Percentiles rank a stretch among this genome's conserved stretches.
These are phyloP conservation scores for Drosophila incognita DNA, from an alignment of 2,888 invertebrate species.

Conservation along the genomic window DNA sequence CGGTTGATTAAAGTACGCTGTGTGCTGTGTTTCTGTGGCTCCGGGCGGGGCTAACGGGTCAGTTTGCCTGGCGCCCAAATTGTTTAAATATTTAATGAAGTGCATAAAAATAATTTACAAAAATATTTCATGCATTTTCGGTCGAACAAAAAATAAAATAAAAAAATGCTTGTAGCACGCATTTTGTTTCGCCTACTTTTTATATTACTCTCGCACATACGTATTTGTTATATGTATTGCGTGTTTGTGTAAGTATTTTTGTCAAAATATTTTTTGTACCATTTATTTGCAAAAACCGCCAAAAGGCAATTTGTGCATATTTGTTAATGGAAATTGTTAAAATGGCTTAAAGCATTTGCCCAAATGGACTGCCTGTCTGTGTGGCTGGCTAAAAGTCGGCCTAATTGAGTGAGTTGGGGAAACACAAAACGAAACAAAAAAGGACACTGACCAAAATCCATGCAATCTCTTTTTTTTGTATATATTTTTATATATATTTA, in stretches of 20 bases:
- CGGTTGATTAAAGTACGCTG: conserved; percentile 78
- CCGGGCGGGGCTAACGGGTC: conserved; percentile 28
- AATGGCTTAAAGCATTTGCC: conserved; percentile 76
- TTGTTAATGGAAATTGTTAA: conserved; percentile 83
- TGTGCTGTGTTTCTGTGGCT: conserved; percentile 34
- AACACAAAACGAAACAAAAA: conserved; percentile 30
- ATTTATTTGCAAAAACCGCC: conserved; percentile 79
- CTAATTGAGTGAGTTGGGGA: conserved; percentile 70
- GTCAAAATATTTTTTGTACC: conserved; percentile 73
- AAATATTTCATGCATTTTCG: conserved; percentile 77
- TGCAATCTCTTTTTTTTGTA: conserved; percentile 18
- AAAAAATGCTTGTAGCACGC: conserved; percentile 37
- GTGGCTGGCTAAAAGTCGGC: conserved; percentile 32
- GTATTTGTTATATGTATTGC: conserved; percentile 10
- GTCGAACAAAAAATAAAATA: conserved; percentile 30
- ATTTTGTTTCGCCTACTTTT: conserved; percentile 41
- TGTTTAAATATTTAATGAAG: conserved; percentile 79
- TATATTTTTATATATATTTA: conserved; percentile 15
- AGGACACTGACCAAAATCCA: conserved; percentile 43
- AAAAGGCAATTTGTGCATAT: conserved; percentile 80
- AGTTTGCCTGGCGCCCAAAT: conserved; percentile 53
- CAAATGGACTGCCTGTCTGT: conserved; percentile 60
- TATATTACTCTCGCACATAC: conserved; percentile 6
- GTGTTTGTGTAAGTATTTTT: conserved; percentile 59
- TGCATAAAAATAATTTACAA: conserved; percentile 76